Base-by-base conservation (phyloP, 2,113 vertebrate species). In the Oryzias melastigma region DNA sequence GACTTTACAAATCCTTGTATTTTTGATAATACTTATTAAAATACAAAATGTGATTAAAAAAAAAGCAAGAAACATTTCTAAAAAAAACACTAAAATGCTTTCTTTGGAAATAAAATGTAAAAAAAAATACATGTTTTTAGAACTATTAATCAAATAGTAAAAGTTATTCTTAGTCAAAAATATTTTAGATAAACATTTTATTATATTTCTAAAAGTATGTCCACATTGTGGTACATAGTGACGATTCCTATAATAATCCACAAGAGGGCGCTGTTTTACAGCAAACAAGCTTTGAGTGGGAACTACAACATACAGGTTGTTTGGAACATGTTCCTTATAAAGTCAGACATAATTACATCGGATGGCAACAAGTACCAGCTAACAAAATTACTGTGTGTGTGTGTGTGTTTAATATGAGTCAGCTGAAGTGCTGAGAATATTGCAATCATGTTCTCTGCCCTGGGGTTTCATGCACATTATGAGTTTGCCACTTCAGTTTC, bases 221-320 rank as follows among this genome's bases (percentile, higher is more conserved):
- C 10, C 35, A 35, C 1, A 10, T 3, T 14, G n/a, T 4, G 1
- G 10, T 2, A 48, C 16, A 7, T 13, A 20, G 18, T 20, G 17
- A 17, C 10, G 0, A 5, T 59, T 62, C 35, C 47, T 20, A 4
- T 4, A 0, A 42, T 1, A 0, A 7, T 2, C 78, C 82, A 83
- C 56, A 24, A 82, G 82, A 79, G 72, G 84, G 12, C 57, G 10
- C 80, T 80, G 57, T 66, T 53, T 20, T 3, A 16, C 53, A 20
- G 8, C 35, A 35, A 35, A 35, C 35, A 10, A 35, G 3, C 27
- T 10, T 8, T 14, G 1, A 64, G 27, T 50, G 14, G n/a, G 19
- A 15, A 13, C 45, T 62, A 18, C 12, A 27, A 43, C 24, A 18
- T 25, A 14, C 10, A 40, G 17, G n/a, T 20, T 14, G 58, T 12